These are phyloP conservation scores for Disparrhopalites patrizii DNA, from an alignment of 2,888 invertebrate species.

Conservation along the genomic window DNA sequence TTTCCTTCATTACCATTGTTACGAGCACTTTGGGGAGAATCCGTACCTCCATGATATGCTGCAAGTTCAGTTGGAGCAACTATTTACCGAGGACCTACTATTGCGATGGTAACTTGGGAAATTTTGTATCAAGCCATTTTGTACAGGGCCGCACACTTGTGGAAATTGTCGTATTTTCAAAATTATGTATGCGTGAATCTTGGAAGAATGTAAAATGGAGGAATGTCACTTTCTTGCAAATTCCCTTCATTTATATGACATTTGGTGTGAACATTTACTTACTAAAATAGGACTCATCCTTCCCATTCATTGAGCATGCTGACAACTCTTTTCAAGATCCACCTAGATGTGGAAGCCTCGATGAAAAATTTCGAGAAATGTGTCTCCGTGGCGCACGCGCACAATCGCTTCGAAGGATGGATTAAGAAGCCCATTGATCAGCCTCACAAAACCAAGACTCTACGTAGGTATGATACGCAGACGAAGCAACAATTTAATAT, in stretches of 20 bases:
- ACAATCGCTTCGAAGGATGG: conserved; percentile 36
- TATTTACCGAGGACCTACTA: conserved; percentile 40
- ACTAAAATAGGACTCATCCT: conserved; percentile 37
- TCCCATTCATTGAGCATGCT: conserved; percentile 38
- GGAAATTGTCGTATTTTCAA: too few species aligned
- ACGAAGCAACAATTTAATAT: too few species aligned
- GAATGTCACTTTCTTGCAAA: not conserved
- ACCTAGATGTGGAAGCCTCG: conserved; percentile 33
- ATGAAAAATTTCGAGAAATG: conserved; percentile 44
- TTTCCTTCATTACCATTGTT: conserved; percentile 41
- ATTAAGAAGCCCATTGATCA: conserved; percentile 40
- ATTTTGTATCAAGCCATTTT: not conserved
- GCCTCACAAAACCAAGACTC: conserved; percentile 11
- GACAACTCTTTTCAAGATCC: conserved; percentile 33
- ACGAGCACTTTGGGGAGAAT: conserved; percentile 33
- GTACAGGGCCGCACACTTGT: too few species aligned
- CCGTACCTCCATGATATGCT: conserved; percentile 37
- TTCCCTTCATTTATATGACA: not conserved
- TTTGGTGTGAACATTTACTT: not conserved
- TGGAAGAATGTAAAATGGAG: not conserved
- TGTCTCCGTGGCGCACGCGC: conserved; percentile 32
- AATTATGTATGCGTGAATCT: not conserved
- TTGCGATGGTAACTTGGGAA: conserved; percentile 35
- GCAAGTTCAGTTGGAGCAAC: conserved; percentile 37
- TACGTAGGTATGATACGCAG: too few species aligned